Evolutionary conservation across 1,140 invertebrate genomes (phyloP).

Genomic region (Leptopilina boulardi): DNA sequence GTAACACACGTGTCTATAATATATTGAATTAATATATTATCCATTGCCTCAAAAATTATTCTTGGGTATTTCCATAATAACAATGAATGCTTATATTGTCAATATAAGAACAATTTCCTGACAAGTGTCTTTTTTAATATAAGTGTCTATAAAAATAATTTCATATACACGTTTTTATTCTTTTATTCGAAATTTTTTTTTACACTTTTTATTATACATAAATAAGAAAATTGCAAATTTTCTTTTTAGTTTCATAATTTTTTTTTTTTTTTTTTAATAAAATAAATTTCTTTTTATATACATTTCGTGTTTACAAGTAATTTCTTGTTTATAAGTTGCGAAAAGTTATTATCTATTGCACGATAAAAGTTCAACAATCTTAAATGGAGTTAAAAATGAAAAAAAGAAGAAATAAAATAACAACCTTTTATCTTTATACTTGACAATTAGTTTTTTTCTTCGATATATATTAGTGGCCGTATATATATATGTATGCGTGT

Average conservation of each 20-base stretch:
- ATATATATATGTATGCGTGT: too few relatives aligned
- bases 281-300: neutral
- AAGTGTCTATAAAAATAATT: neutral
- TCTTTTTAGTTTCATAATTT: neutral
- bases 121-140: neutral
- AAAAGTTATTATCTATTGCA: neutral
- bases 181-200: neutral
- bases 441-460: conserved; percentile 5
- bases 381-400: neutral
- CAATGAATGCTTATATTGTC: neutral
- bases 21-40: neutral
- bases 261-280: neutral
- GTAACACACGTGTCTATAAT: neutral
- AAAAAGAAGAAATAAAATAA: neutral
- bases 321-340: neutral
- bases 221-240: too few relatives aligned
- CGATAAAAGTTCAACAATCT: neutral
- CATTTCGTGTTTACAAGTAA: neutral
- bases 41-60: neutral
- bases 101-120: conserved; percentile 10
- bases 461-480: too few relatives aligned
- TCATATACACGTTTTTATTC: neutral
- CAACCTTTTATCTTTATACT: neutral
- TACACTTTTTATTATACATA: too few relatives aligned
- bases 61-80: neutral